Base-by-base conservation (phyloP, 2,113 vertebrate species). In the Piprites chloris region DNA sequence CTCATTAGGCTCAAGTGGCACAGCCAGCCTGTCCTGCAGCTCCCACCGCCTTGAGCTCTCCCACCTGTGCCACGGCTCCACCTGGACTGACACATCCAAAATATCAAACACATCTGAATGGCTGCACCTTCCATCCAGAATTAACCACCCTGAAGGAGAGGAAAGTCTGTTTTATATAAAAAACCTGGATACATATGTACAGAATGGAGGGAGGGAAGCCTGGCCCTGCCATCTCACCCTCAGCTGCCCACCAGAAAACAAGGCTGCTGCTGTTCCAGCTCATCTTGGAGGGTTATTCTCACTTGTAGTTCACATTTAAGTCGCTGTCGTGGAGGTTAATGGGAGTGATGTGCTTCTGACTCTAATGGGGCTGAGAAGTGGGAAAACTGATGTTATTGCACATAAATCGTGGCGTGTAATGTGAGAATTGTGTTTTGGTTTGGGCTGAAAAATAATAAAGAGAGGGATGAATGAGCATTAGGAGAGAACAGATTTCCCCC, bases 1-100 rank as follows among this genome's bases (percentile, higher is more conserved):
- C 87, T 98, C 84, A 50, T 95, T 59, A 85, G 87, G 69, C 77
- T 23, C 72, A 74, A 58, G 58, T 5, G 61, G 90, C 82, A 87
- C 71, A 72, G 66, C 76, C 79, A 47, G 65, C 66, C 67, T 30
- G 58, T 52, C 68, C 37, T 8, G 42, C 15, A 37, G 66, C 61
- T 82, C 92, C 81, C 58, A 26, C 58, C 4, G 16, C 58, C n/a
- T 35, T 35, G 15, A 7, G 20, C 58, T 65, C 68, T 50, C 76
- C 87, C 20, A 19, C 22, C 56, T 22, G 12, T 12, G 58, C 58
- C 15, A 24, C 5, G 3, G 46, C 55, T 39, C 85, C 58, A 68
- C 65, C 66, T 50, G n/a, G 46, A 37, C 47, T 21, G 56, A 85
- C 66, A 41, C 6, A 27, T 21, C 72, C 24, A 11, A 55, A 15